These are phyloP conservation scores for Thaumatotibia leucotreta DNA, from an alignment of 1,140 invertebrate genomes.

Conservation along the genomic window DNA sequence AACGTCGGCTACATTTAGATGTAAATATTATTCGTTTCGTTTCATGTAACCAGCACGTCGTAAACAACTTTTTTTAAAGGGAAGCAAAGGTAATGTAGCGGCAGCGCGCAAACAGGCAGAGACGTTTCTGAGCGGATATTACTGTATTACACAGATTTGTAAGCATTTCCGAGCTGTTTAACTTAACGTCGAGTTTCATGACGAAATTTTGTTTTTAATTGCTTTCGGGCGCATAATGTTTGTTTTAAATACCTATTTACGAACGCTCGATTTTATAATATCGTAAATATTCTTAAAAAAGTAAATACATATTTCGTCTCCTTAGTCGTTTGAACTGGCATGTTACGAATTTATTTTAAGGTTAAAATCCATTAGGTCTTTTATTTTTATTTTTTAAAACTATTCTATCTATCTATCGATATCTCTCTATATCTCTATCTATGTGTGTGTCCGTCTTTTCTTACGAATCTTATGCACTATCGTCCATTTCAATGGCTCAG, in stretches of 20 bases:
- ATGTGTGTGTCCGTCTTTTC: no score
- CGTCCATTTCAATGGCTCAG: neutral
- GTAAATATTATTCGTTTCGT: neutral
- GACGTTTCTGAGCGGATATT: slow-evolving; percentile 24
- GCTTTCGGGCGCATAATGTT: neutral
- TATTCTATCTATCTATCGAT: no score
- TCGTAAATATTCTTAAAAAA: no score
- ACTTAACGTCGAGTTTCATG: slow-evolving; percentile 18
- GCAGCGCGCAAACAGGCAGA: neutral
- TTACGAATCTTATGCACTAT: no score
- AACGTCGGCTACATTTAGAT: neutral
- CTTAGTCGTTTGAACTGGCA: no score
- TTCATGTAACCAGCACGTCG: neutral
- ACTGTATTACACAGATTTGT: slow-evolving; percentile 26
- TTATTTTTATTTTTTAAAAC: no score
- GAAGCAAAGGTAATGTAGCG: neutral
- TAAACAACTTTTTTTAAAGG: slow-evolving; percentile 6
- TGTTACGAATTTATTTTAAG: no score
- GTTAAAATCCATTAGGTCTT: no score
- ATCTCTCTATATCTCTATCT: no score
- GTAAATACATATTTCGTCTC: no score
- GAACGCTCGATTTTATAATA: no score
- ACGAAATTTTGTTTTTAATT: neutral
- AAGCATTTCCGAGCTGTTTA: slow-evolving; percentile 29
- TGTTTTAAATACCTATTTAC: neutral